Base-by-base conservation (phyloP, 2,888 invertebrate genomes). In the Folsomia candida region DNA sequence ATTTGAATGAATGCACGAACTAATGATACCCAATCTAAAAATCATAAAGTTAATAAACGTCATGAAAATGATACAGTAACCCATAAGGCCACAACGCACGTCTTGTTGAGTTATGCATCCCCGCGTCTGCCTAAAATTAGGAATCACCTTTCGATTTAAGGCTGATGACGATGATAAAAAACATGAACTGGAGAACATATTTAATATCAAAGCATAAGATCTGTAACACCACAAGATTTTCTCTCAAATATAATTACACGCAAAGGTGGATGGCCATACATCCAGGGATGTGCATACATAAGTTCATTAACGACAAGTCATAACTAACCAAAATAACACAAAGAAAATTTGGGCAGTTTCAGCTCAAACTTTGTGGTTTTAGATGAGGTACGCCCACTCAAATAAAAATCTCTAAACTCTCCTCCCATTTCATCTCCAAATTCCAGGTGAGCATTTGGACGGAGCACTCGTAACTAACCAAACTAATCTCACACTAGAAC, bases 381-480 rank as follows among this genome's bases (percentile, higher is more conserved):
- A 57, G 51, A 51, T 25, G n/a, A n/a, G 57, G 28, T 27, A 51
- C 65, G 65, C 65, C 65, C 65, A 20, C 51, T 57, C 54, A 65
- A 65, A 65, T 65, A 65, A 65, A 64, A 65, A 65, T 65, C 25
- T 65, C 65, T 51, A 65, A 65, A 65, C 24, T 26, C 65, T 71
- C 74, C 74, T 69, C 74, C 74, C 71, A 67, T 71, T 74, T 74
- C 74, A 74, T 71, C 74, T 74, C 63, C 63, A 71, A 70, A 73
- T 65, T 65, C 65, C 65, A 65, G 60, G 60, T n/a, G 57, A 57
- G 4, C n/a, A 47, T 47, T 20, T 9, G 60, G 60, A 37, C 11
- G 18, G 20, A 54, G 54, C n/a, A n/a, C 22, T 54, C 54, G 54
- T 54, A 54, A 54, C 54, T 54, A 54, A 54, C 22, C 54, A 20